These are phyloP conservation scores for Mactra quadrangularis DNA, from an alignment of 1,140 invertebrate species.

Conservation along the genomic window DNA sequence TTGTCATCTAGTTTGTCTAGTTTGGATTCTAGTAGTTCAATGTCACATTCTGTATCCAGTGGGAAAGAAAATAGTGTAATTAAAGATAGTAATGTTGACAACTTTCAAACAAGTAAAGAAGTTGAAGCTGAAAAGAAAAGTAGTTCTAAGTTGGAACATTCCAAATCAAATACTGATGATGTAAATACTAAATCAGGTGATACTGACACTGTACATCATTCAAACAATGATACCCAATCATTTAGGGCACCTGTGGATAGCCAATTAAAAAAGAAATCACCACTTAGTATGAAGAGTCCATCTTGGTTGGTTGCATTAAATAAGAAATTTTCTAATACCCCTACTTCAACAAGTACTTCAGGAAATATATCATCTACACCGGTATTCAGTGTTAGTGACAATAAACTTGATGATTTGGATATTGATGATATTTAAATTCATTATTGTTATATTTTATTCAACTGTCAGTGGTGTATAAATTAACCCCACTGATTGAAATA, in stretches of 20 bases:
- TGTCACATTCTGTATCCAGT: constrained; percentile 36
- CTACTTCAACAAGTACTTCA: background rate
- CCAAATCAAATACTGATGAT: background rate
- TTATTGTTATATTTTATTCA: no score
- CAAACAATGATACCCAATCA: background rate
- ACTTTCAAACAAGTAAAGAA: background rate
- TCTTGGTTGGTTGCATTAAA: constrained; percentile 34
- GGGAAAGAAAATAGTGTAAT: constrained; percentile 7
- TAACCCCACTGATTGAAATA: no score
- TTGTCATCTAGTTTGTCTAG: background rate
- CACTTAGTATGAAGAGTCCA: background rate
- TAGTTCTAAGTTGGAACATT: background rate
- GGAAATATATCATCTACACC: background rate
- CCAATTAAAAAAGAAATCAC: constrained; percentile 5
- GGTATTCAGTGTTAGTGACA: constrained; percentile 27
- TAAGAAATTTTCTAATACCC: constrained; percentile 36
- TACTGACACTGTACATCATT: background rate
- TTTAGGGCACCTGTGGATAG: background rate
- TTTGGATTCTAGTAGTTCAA: background rate
- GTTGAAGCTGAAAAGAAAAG: background rate
- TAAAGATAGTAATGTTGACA: background rate
- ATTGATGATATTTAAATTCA: constrained; percentile 3
- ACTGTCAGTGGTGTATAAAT: no score
- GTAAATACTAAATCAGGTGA: background rate
- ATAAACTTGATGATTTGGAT: constrained; percentile 8